Percentiles rank a stretch among this genome's conserved stretches.
Evolutionary conservation across 2,113 vertebrate genomes (phyloP).

Genomic region (Embiotoca jacksoni): DNA sequence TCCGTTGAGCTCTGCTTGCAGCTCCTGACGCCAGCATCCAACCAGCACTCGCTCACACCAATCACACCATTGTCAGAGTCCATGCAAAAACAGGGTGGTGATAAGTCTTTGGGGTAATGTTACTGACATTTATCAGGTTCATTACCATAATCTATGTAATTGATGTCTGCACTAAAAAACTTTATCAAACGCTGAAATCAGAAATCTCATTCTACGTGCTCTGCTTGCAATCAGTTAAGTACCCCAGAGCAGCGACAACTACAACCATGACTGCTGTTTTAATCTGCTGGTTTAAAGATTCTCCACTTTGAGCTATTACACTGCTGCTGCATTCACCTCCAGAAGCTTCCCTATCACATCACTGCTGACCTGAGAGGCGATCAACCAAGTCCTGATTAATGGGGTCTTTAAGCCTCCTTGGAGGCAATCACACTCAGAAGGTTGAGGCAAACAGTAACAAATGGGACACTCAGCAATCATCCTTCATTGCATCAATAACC

Average conservation of each 20-base stretch:
- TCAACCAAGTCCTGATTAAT: slow-evolving; percentile 79
- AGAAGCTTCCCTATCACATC: slow-evolving; percentile 51
- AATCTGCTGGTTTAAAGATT: slow-evolving; percentile 59
- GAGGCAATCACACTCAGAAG: slow-evolving; percentile 67
- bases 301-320: slow-evolving; percentile 67
- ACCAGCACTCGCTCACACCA: not conserved
- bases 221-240: not conserved
- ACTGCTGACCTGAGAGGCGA: slow-evolving; percentile 66
- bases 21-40: not conserved
- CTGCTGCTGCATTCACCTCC: slow-evolving; percentile 62
- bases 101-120: slow-evolving; percentile 36
- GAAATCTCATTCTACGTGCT: not conserved
- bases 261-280: slow-evolving; percentile 23
- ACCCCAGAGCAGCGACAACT: slow-evolving; percentile 10
- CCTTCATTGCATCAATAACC: slow-evolving; percentile 63
- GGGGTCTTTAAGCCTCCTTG: slow-evolving; percentile 45
- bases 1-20: slow-evolving; percentile 1
- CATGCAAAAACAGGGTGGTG: slow-evolving; percentile 7
- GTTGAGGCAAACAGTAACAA: slow-evolving; percentile 60
- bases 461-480: slow-evolving; percentile 52
- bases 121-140: slow-evolving; percentile 30
- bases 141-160: slow-evolving; percentile 30
- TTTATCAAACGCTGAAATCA: not conserved
- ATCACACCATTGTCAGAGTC: not conserved
- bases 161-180: slow-evolving; percentile 1